Evolutionary conservation across 2,888 invertebrate genomes (phyloP).

Genomic region (Camptogramma bilineatum): DNA sequence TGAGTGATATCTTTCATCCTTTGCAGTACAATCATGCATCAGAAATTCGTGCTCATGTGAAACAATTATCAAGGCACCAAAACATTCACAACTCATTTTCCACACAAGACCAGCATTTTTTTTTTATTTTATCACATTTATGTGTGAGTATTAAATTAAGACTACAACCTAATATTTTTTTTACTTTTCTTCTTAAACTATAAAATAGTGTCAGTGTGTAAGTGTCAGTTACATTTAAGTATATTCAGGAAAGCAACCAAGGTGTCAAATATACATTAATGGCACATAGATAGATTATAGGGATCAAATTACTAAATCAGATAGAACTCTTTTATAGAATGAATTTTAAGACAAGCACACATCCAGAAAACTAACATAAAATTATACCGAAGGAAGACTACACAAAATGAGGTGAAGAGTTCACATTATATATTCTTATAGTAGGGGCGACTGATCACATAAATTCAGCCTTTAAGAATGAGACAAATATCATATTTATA

Average conservation of each 20-base stretch:
- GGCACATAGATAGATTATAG: slow-evolving; percentile 58
- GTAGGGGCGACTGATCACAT: slow-evolving; percentile 33
- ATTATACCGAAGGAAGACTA: slow-evolving; percentile 32
- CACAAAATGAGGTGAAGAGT: slow-evolving; percentile 35
- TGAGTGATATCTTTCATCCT: slow-evolving; percentile 14
- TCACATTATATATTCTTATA: slow-evolving; percentile 27
- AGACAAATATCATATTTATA: slow-evolving; percentile 35
- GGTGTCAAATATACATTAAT: slow-evolving; percentile 44
- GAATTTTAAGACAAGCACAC: not conserved
- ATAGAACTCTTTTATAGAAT: slow-evolving; percentile 1
- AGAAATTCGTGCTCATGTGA: slow-evolving; percentile 16
- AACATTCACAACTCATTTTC: slow-evolving; percentile 15
- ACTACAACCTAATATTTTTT: slow-evolving; percentile 68
- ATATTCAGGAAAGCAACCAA: slow-evolving; percentile 16
- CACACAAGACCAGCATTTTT: slow-evolving; percentile 72
- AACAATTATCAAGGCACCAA: slow-evolving; percentile 20
- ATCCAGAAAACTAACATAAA: slow-evolving; percentile 4
- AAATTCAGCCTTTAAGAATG: slow-evolving; percentile 37
- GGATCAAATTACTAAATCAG: not conserved
- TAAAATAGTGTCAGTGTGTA: no score
- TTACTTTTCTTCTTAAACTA: slow-evolving; percentile 56
- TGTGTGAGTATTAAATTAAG: slow-evolving; percentile 74
- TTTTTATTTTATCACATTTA: slow-evolving; percentile 80
- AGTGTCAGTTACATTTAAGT: slow-evolving; percentile 50
- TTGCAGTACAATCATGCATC: slow-evolving; percentile 9